Evolutionary conservation across 2,797 vertebrate genomes (phyloP).

Genomic region (Cirrhinus mrigala): DNA sequence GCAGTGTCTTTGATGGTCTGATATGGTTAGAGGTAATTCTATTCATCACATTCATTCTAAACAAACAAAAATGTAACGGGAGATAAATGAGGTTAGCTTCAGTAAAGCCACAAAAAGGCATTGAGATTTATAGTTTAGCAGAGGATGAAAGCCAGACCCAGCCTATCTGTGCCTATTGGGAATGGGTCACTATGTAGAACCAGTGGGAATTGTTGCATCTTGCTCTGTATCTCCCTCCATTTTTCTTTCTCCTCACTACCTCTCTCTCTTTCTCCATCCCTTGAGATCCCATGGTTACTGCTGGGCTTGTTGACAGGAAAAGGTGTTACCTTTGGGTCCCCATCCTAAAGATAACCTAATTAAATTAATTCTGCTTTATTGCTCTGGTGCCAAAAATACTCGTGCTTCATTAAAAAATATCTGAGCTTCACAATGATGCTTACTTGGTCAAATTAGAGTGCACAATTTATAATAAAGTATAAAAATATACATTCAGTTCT

Average conservation of each 20-base stretch:
- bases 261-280: background rate
- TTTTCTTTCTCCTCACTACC: background rate
- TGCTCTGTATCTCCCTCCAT: slow-evolving; percentile 25
- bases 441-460: background rate
- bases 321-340: slow-evolving; percentile 48
- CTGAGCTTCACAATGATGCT: background rate
- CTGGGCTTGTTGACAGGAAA: slow-evolving; percentile 43
- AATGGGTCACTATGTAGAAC: slow-evolving; percentile 25
- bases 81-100: slow-evolving; percentile 36
- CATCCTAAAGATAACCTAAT: slow-evolving; percentile 57
- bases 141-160: slow-evolving; percentile 32
- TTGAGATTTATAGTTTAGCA: slow-evolving; percentile 40
- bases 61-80: slow-evolving; percentile 42
- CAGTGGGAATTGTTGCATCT: slow-evolving; percentile 28
- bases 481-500: background rate
- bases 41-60: slow-evolving; percentile 49
- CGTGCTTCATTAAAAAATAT: background rate
- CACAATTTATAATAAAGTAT: background rate
- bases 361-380: slow-evolving; percentile 59
- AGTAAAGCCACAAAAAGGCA: slow-evolving; percentile 36
- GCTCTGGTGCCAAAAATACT: slow-evolving; percentile 49
- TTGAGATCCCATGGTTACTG: slow-evolving; percentile 23
- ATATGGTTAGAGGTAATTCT: slow-evolving; percentile 51
- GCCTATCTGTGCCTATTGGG: slow-evolving; percentile 12
- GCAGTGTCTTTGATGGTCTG: slow-evolving; percentile 45